Base-by-base conservation (phyloP, 2,888 invertebrate genomes). In the Corbicula japonica region DNA sequence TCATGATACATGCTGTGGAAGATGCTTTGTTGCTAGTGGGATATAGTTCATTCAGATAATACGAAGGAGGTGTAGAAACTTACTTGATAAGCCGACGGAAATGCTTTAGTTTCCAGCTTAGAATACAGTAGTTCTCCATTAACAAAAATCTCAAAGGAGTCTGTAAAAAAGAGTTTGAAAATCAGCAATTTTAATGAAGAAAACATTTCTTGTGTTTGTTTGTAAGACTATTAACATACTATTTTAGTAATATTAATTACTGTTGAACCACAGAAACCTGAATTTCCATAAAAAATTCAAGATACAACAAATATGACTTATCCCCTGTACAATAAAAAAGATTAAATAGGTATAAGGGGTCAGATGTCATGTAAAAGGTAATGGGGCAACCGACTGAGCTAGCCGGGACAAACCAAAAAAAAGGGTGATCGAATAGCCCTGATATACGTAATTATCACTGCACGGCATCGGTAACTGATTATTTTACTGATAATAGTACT, bases 101-200 rank as follows among this genome's bases (percentile, higher is more conserved):
- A 81, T n/a, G 28, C 48, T 44, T 68, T 65, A 46, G 54, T 63
- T 6, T 81, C 73, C 12, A 81, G 58, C 50, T 77, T 76, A 5
- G 81, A 81, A 26, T 58, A 77, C 26, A 81, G 18, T 34, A 81
- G 30, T 18, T 41, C 30, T 23, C 81, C 81, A 74, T 81, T 81
- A n/a, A 68, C 71, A 61, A 54, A 81, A n/a, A 81, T 52, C 44
- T 81, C 81, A 65, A 81, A 81, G 3, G n/a, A n/a, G n/a, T n/a
- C n/a, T n/a, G n/a, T n/a, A n/a, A n/a, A n/a, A n/a, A n/a, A n/a
- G 81, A 74, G 48, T 81, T 77, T 81, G 71, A 32, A 76, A 73
- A 48, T 63, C 18, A 38, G 46, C 10, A 5, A 41, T 8, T 21
- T 50, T 32, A 2, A 46, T 46, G 38, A n/a, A 38, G n/a, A 46